Conservation (phyloP, 2,113 vertebrate species). For the Heterotilapia buettikoferi region DNA sequence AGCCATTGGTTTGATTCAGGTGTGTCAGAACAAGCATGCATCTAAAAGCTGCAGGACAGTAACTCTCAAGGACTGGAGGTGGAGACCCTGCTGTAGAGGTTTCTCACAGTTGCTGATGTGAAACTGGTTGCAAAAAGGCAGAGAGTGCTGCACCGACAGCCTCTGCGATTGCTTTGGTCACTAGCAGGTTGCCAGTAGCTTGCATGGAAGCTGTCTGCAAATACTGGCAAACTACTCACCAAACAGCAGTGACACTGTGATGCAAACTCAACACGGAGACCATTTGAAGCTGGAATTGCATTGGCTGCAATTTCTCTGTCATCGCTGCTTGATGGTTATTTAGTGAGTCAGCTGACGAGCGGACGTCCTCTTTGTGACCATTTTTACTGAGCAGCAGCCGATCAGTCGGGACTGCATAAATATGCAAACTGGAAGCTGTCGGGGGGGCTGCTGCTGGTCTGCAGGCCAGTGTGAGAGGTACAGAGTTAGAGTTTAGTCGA, state of each 20-base stretch:
- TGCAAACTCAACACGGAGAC: not conserved
- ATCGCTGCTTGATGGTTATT: not conserved
- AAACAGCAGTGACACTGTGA: accelerated
- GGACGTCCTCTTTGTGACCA: not conserved
- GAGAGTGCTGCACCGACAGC: not conserved
- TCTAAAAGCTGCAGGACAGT: not conserved
- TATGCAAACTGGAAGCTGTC: not conserved
- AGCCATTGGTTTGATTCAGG: accelerated
- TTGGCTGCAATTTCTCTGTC: not conserved
- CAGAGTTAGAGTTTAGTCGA: not conserved
- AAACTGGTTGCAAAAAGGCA: not conserved
- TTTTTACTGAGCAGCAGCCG: not conserved
- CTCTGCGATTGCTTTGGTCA: accelerated
- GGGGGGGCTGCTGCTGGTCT: not conserved
- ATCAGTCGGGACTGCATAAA: not conserved
- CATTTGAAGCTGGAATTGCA: not conserved
- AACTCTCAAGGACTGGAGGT: not conserved
- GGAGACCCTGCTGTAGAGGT: not conserved
- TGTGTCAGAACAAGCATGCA: not conserved
- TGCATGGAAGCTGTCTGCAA: not conserved
- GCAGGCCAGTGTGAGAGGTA: not conserved
- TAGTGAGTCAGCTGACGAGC: not conserved
- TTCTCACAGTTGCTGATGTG: not conserved
- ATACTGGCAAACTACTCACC: not conserved
- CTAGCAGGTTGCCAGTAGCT: not conserved